Evolutionary conservation across 2,888 invertebrate genomes (phyloP), one percentile per base, ranked within the genome.

Genomic region (Ferrisia virgata): DNA sequence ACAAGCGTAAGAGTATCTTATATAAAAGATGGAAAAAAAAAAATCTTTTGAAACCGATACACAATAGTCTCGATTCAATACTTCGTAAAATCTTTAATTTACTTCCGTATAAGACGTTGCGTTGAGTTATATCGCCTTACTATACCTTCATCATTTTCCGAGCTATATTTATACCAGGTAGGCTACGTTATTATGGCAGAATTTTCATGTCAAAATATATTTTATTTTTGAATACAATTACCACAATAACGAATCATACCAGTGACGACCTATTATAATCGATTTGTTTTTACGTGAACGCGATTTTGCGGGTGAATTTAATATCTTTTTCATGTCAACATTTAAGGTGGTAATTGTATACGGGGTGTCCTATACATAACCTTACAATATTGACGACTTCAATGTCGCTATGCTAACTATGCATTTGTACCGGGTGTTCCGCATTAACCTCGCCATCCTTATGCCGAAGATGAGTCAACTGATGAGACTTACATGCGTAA

Each of bases 271-370:
- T 47, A 0, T 28, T 64, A 15, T 64, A 64, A 64, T 64, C 64
- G 64, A 64, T 64, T 64, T 28, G 64, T 28, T 28, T 64, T 64
- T 64, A 9, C 11, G 22, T 15, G 64, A 64, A 64, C 64, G 15
- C 28, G 64, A 64, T 64, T 64, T 64, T 15, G 6, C 15, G 9
- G n/a, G n/a, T n/a, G 18, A 64, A 64, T 64, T 64, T 64, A 64
- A 64, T 64, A 64, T 64, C 64, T 64, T 64, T 64, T 64, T 64
- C 64, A 64, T 64, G 64, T 64, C 64, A 64, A 64, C 64, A 28
- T 64, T 31, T 28, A 64, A 15, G 15, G 6, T 9, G 11, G 8
- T 64, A 15, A 6, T 28, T 64, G 64, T 64, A 13, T 15, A 31
- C 8, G 22, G 53, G 5, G 22, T 53, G 8, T 9, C n/a, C n/a